Evolutionary conservation across 2,888 invertebrate genomes (phyloP).

Genomic region (Stenotaenia linearis): DNA sequence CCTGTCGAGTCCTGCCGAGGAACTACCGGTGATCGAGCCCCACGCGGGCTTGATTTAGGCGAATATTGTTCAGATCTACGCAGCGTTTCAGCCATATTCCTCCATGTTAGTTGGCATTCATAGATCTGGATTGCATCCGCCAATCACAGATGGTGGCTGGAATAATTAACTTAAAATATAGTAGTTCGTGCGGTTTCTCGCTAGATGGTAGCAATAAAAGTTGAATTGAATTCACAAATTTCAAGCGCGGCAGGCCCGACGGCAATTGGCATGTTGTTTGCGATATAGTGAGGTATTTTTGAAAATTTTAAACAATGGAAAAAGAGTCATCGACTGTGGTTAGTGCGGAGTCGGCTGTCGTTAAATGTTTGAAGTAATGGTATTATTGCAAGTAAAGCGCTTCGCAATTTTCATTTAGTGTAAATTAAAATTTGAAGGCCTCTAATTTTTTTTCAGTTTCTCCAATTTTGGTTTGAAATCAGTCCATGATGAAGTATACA

Average conservation of each 20-base stretch:
- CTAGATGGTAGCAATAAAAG: too few species aligned
- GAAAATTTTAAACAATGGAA: too few species aligned
- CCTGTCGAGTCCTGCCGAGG: constrained; percentile 95
- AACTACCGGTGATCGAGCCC: constrained; percentile 90
- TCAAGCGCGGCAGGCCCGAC: too few species aligned
- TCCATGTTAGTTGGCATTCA: constrained; percentile 17
- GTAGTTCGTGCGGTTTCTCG: too few species aligned
- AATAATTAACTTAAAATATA: too few species aligned
- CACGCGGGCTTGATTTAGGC: constrained; percentile 88
- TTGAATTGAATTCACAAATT: too few species aligned
- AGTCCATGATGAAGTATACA: not conserved
- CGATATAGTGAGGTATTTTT: too few species aligned
- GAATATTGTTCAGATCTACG: constrained; percentile 84
- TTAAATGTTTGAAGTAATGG: not conserved
- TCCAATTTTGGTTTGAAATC: not conserved
- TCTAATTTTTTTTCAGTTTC: not conserved
- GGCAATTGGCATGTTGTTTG: too few species aligned
- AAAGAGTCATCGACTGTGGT: too few species aligned
- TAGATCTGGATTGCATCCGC: not conserved
- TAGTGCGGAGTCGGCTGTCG: not conserved
- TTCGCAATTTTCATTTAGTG: not conserved
- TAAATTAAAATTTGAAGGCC: not conserved
- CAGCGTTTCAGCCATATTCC: constrained; percentile 38
- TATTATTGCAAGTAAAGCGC: not conserved
- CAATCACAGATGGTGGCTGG: too few species aligned